These are phyloP conservation scores for Thecocarcelia acutangulata DNA, from an alignment of 2,888 invertebrate species.

Conservation along the genomic window DNA sequence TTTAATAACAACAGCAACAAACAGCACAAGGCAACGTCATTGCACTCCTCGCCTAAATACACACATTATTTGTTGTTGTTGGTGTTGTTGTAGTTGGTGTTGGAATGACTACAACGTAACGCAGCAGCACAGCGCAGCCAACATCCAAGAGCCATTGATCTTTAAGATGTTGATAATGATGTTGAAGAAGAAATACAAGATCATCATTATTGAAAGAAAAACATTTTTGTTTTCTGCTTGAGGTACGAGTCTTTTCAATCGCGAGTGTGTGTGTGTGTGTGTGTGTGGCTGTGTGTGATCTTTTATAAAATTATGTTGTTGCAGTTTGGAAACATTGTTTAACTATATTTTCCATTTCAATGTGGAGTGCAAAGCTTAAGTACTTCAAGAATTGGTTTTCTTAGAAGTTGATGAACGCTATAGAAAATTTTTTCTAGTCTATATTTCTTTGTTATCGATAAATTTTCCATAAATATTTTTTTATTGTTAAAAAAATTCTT, in stretches of 20 bases:
- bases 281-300: too few relatives aligned
- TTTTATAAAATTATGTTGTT: constrained; percentile 41
- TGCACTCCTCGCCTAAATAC: constrained; percentile 62
- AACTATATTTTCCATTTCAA: constrained; percentile 67
- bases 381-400: constrained; percentile 7
- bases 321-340: constrained; percentile 44
- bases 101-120: neutral
- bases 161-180: constrained; percentile 39
- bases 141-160: constrained; percentile 59
- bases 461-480: neutral
- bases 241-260: neutral
- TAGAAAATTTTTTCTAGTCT: neutral
- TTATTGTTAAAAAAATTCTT: too few relatives aligned
- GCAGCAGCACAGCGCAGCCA: constrained; percentile 15
- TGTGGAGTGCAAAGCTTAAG: constrained; percentile 36
- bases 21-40: constrained; percentile 48
- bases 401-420: neutral
- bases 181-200: constrained; percentile 32
- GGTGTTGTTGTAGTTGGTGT: constrained; percentile 7
- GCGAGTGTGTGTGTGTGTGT: too few relatives aligned
- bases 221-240: neutral
- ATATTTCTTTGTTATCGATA: neutral
- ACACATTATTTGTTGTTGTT: constrained; percentile 7
- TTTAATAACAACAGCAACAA: constrained; percentile 19
- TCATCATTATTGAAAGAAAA: constrained; percentile 41